A percentile compares a stretch with the other conserved stretches of the same genome.
These are phyloP conservation scores for Climacteris rufus DNA, from an alignment of 2,113 vertebrate species.

Conservation along the genomic window DNA sequence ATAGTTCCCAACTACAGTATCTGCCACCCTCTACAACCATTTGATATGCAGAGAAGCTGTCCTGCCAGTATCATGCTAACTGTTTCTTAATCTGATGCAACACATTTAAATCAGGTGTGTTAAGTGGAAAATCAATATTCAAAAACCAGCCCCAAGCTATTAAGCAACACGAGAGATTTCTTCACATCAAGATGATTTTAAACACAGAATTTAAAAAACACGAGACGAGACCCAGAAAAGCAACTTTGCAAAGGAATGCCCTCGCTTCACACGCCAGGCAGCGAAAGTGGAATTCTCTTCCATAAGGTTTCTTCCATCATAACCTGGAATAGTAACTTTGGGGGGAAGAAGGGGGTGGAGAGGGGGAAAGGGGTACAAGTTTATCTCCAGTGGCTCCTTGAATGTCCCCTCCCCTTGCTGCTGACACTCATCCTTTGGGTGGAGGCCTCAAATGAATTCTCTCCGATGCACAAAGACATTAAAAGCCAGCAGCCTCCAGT, in stretches of 20 bases:
- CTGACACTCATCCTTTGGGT: neutral
- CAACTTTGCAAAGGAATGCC: neutral
- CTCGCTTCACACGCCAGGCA: fast-evolving
- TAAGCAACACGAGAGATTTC: neutral
- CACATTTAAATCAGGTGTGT: neutral
- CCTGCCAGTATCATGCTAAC: neutral
- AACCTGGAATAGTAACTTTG: neutral
- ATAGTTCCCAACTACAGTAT: neutral
- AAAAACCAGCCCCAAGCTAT: neutral
- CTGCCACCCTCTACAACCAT: neutral
- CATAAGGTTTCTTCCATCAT: neutral
- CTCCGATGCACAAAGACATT: neutral
- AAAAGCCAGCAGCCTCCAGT: neutral
- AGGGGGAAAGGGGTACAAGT: neutral
- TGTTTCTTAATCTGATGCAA: neutral
- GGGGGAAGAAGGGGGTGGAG: fast-evolving
- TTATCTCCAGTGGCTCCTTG: neutral
- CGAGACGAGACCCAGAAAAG: neutral
- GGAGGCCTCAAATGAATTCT: neutral
- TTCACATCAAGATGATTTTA: neutral
- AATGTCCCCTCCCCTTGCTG: neutral
- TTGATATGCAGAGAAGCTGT: neutral
- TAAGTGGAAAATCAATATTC: neutral
- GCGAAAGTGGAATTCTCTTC: neutral
- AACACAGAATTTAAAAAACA: neutral